Base-by-base conservation (phyloP, 2,113 vertebrate species). In the Axis porcinus region DNA sequence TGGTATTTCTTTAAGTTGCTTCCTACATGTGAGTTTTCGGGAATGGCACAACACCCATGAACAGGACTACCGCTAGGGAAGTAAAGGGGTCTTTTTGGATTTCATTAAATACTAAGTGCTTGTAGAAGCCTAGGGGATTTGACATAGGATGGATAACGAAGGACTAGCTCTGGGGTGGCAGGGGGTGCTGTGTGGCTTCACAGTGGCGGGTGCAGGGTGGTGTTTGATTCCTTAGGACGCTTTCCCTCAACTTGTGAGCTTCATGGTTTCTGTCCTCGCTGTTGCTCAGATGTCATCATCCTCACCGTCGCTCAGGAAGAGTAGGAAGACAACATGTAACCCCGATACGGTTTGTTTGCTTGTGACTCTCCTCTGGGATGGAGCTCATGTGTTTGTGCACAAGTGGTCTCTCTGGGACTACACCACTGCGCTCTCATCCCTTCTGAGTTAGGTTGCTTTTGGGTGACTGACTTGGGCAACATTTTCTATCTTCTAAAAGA, bases 401-500 rank as follows among this genome's bases (percentile, higher is more conserved):
- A n/a, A 0, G 6, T 17, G 28, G 58, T 30, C 47, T 91, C 45
- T 55, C 85, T 0, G 2, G n/a, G 5, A 54, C 43, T 70, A 43
- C 12, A 1, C 33, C 62, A 15, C 2, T 40, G 2, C 16, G 33
- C 23, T 10, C 76, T 33, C 21, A 2, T 89, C 52, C 88, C 78
- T 89, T 79, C 55, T 76, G 60, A 86, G 60, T 64, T 64, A 14
- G 54, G 54, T 95, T 86, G 36, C 85, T 96, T 87, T 91, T 47
- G 95, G 57, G 57, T 86, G 88, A 90, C 79, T 55, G 89, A 79
- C 40, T 67, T 89, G 74, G 82, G 82, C 64, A 67, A 27, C 47
- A 21, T 94, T 91, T 89, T 54, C 67, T 11, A 8, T 25, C 86
- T 84, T 83, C 89, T 93, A 23, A 86, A 91, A 92, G 92, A 94